Evolutionary conservation across 2,797 vertebrate genomes (phyloP).

Genomic region (Pelodytes ibericus): DNA sequence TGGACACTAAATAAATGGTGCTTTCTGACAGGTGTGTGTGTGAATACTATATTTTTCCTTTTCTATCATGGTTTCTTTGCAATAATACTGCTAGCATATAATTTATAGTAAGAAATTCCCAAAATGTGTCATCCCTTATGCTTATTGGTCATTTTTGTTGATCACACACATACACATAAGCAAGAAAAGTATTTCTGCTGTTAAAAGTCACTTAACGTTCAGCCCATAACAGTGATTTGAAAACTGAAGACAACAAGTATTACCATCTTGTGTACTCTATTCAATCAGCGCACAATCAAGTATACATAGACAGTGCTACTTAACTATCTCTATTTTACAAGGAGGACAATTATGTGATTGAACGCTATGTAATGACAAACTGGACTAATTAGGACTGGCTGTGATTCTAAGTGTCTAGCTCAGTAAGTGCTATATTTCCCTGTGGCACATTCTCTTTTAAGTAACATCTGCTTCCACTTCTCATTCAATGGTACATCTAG

Average conservation of each 20-base stretch:
- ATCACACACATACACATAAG: no score
- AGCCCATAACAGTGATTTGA: no score
- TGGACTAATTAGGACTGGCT: constrained; percentile 3
- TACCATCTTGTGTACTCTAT: not conserved
- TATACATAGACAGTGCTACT: not conserved
- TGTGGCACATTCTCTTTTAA: not conserved
- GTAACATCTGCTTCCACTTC: constrained; percentile 27
- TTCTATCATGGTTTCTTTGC: no score
- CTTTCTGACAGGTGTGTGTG: no score
- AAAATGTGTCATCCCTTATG: no score
- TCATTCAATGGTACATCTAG: not conserved
- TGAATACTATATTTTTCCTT: no score
- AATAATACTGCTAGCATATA: no score
- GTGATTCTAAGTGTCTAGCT: not conserved
- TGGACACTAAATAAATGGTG: no score
- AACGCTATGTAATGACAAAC: not conserved
- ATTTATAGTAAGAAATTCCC: no score
- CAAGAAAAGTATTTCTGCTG: no score
- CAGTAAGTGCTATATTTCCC: not conserved
- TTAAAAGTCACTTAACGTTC: no score
- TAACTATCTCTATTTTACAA: constrained; percentile 4
- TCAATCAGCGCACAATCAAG: not conserved
- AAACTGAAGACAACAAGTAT: not conserved
- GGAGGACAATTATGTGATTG: constrained; percentile 8
- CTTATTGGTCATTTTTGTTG: no score